Base-by-base conservation (phyloP, 2,888 invertebrate species). In the Flexamia atlantica region DNA sequence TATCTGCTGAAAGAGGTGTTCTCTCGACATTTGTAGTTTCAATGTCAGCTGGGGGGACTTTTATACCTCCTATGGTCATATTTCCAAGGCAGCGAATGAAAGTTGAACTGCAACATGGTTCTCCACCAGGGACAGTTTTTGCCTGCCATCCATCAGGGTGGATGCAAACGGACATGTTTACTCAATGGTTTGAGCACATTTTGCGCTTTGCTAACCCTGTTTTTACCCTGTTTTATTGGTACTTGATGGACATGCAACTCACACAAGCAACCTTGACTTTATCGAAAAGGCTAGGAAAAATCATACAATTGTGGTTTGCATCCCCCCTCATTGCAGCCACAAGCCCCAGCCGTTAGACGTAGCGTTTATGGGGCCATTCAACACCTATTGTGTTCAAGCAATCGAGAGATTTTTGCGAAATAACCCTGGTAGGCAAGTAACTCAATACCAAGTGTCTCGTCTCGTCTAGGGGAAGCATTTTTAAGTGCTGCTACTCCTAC, bases 191-290 rank as follows among this genome's bases (percentile, higher is more conserved):
- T 64, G 83, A 87, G 74, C 89, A 88, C 88, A 70, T 86, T 87
- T 84, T 90, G 17, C 70, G 86, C 17, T 81, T 85, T 64, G 83
- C 86, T 32, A 88, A 88, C 72, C 86, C 87, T 85, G 70, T 74
- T 86, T 87, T 32, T 85, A 87, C 20, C 88, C 88, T 68, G 87
- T 88, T 9, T 85, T 89, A 42, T 76, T 90, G n/a, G 87, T 90
- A 23, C 82, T 90, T 17, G 90, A 90, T 87, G 89, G 89, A 12
- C 90, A 90, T 68, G 83, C 86, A n/a, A 87, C 88, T 42, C 88
- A 89, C 81, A 88, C 87, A 46, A 87, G 87, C 20, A 88, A 89
- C 85, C 84, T 89, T 23, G 87, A 88, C 42, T 79, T 88, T 5
- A 86, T 90, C n/a, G 86, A 87, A 57, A 88, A 83, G 83, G 89